Evolutionary conservation across 2,113 vertebrate species (phyloP).

Genomic region (Clarias batrachus): DNA sequence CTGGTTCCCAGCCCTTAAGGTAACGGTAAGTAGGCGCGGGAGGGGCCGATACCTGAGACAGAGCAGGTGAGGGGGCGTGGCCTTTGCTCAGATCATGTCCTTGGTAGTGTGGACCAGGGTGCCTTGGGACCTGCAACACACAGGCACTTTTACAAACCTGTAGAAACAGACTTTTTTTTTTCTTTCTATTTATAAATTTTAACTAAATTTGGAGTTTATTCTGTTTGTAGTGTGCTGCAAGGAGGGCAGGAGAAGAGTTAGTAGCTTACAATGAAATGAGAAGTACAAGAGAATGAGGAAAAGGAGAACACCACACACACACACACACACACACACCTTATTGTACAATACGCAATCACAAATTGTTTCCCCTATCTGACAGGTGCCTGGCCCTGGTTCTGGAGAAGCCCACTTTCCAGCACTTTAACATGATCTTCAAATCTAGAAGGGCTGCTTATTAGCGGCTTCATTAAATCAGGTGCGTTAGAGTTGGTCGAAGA

Average conservation of each 20-base stretch:
- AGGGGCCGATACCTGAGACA: conserved; percentile 89
- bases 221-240: not conserved
- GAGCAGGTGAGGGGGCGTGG: conserved; percentile 87
- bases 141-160: not conserved
- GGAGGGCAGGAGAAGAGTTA: no score
- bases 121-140: conserved; percentile 83
- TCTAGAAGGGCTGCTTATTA: not conserved
- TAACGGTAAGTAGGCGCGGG: conserved; percentile 71
- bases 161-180: not conserved
- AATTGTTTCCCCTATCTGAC: not conserved
- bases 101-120: conserved; percentile 83
- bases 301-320: not conserved
- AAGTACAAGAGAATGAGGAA: not conserved
- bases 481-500: not conserved
- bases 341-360: not conserved
- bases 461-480: not conserved
- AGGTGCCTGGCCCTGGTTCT: not conserved
- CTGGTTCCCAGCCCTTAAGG: conserved; percentile 75
- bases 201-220: not conserved
- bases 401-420: not conserved
- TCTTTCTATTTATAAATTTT: not conserved
- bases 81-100: conserved; percentile 95
- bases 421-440: not conserved
- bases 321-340: not conserved
- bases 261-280: not conserved